These are phyloP conservation scores for Temnothorax curvispinosus DNA, from an alignment of 1,140 invertebrate species.

Conservation along the genomic window DNA sequence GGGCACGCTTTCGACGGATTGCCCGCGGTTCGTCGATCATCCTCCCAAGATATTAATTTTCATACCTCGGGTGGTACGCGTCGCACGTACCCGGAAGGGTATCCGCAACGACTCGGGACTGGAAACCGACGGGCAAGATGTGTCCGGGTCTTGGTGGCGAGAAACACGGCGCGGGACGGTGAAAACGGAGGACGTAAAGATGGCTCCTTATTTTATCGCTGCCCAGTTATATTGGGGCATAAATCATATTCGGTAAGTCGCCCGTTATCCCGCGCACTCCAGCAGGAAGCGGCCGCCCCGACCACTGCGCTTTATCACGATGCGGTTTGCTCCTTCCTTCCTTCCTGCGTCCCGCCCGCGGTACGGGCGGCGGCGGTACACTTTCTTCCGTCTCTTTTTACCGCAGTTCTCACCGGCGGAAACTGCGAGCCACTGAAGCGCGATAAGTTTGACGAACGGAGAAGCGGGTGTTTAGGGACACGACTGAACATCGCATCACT, in stretches of 20 bases:
- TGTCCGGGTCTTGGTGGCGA: neutral
- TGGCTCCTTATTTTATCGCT: conserved; percentile 79
- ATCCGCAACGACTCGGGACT: conserved; percentile 14
- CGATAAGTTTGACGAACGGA: conserved; percentile 65
- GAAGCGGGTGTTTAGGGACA: conserved; percentile 6
- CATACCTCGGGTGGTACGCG: conserved; percentile 34
- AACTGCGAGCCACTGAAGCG: conserved; percentile 36
- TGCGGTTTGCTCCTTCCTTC: conserved; percentile 57
- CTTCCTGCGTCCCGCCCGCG: conserved; percentile 18
- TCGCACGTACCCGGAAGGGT: conserved; percentile 25
- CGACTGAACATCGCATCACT: too few species aligned
- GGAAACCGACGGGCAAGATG: neutral
- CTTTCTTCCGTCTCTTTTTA: conserved; percentile 58
- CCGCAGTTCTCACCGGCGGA: neutral
- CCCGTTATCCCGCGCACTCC: conserved; percentile 68
- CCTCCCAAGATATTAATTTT: conserved; percentile 48
- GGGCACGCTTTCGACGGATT: conserved; percentile 6
- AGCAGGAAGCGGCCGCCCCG: conserved; percentile 64
- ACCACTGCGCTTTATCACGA: conserved; percentile 69
- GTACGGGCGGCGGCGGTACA: neutral
- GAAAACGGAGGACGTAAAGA: conserved; percentile 41
- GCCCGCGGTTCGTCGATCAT: conserved; percentile 32
- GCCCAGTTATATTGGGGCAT: conserved; percentile 78
- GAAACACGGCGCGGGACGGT: neutral
- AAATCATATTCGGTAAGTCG: conserved; percentile 80